Evolutionary conservation across 2,888 invertebrate genomes (phyloP), one percentile per base, ranked within the genome.

Genomic region (Drosophila mercatorum): DNA sequence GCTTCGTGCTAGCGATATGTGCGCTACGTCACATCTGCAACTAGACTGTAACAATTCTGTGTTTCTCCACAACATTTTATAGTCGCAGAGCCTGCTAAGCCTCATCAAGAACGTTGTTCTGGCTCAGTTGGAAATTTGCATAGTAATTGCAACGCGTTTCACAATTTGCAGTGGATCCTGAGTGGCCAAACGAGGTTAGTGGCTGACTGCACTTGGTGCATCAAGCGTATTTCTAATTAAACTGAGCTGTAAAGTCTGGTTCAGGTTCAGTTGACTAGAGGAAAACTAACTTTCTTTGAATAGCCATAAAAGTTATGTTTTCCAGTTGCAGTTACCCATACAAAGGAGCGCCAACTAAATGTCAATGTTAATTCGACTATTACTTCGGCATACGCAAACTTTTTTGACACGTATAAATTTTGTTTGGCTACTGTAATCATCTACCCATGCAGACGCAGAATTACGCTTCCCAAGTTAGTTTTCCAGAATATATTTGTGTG

Each of bases 11-110:
- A 11, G 28, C 44, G 65, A 58, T 55, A 34, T 49, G 75, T 59
- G 72, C 57, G 57, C 69, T 31, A 51, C 57, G 53, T 56, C 72
- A 46, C 59, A 49, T 44, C 67, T 81, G 46, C 46, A 61, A 46
- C 10, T 51, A 62, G 69, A 83, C 84, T 83, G 84, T 61, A 66
- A 36, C 26, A 53, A 26, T 31, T 52, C 7, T 47, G 28, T 26
- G n/a, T 36, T 36, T 28, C 8, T 14, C 8, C 74, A 55, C 68
- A 56, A 62, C 64, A 53, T 66, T 83, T 84, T 83, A 83, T 83
- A 82, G 68, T n/a, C 22, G 57, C 46, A 51, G 22, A 31, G 34
- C 6, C 40, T 56, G 52, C 34, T 34, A 17, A 44, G 44, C 51
- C 43, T 65, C 59, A 47, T 31, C 52, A 80, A 83, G 47, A 65